Evolutionary conservation across 64 coral and sea anemone species (phyloP).

Genomic region (Stylophora pistillata): DNA sequence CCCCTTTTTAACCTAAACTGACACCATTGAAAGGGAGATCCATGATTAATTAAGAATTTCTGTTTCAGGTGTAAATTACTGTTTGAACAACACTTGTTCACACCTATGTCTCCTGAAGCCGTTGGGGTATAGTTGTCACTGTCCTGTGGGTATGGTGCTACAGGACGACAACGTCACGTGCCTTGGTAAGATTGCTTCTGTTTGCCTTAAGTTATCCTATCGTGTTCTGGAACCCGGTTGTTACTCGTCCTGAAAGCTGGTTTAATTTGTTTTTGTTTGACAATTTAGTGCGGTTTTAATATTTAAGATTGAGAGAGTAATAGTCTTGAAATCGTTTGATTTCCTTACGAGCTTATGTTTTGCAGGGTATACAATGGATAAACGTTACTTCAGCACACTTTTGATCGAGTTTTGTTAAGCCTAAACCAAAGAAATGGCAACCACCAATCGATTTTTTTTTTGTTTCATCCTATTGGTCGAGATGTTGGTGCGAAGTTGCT

Average conservation of each 20-base stretch:
- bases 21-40: neutral
- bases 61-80: slow-evolving; percentile 82
- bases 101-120: slow-evolving; percentile 84
- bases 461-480: too few relatives aligned
- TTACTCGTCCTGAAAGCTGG: neutral
- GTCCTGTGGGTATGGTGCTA: slow-evolving; percentile 74
- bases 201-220: neutral
- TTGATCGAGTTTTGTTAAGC: too few relatives aligned
- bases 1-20: neutral
- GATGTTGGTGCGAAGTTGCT: too few relatives aligned
- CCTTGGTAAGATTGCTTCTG: slow-evolving; percentile 13
- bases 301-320: too few relatives aligned
- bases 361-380: too few relatives aligned
- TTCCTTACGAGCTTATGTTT: too few relatives aligned
- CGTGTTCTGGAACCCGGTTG: neutral
- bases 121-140: slow-evolving; percentile 62
- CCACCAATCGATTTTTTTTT: too few relatives aligned
- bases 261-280: too few relatives aligned
- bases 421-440: too few relatives aligned
- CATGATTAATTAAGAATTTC: neutral
- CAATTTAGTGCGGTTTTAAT: too few relatives aligned
- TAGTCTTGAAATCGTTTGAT: too few relatives aligned
- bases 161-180: slow-evolving; percentile 56
- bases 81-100: slow-evolving; percentile 73
- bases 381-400: too few relatives aligned